phyloP scores from a whole-genome alignment of 1,140 invertebrate genomes.

The Aphaenogaster rudis region DNA sequence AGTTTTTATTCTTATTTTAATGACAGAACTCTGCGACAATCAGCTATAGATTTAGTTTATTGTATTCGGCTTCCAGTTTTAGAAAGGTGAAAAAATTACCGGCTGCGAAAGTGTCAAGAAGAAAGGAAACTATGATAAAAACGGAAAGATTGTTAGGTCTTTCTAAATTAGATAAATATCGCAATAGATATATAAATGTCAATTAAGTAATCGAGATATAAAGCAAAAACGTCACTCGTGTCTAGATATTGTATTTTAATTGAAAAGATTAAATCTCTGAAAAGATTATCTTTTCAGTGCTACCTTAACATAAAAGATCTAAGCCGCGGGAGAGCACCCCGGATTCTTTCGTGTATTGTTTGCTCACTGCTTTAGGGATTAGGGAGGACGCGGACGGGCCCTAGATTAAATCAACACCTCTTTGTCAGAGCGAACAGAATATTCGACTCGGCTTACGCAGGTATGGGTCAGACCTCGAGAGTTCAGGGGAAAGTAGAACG shows the following conservation, averaged over 20 bases:
- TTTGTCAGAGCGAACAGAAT: slow-evolving; percentile 39
- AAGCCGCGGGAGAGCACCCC: no score
- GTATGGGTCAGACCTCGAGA: slow-evolving; percentile 69
- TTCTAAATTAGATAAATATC: neutral
- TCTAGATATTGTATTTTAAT: neutral
- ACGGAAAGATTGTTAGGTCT: neutral
- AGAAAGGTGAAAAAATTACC: no score
- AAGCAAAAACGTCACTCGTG: neutral
- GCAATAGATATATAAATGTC: neutral
- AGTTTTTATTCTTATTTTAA: no score
- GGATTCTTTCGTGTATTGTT: neutral
- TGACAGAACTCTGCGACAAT: no score
- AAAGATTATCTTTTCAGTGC: neutral
- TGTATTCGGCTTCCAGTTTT: no score
- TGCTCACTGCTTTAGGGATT: neutral
- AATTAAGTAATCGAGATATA: neutral
- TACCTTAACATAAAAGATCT: neutral
- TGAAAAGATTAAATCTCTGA: no score
- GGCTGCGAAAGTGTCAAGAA: no score
- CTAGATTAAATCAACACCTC: slow-evolving; percentile 9
- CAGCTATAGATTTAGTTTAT: no score
- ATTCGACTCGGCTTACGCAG: slow-evolving; percentile 53
- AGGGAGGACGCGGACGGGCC: neutral
- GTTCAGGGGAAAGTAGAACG: slow-evolving; percentile 82
- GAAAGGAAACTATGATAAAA: neutral